phyloP scores from a whole-genome alignment of 1,140 invertebrate genomes.

The Drosophila dunni region DNA sequence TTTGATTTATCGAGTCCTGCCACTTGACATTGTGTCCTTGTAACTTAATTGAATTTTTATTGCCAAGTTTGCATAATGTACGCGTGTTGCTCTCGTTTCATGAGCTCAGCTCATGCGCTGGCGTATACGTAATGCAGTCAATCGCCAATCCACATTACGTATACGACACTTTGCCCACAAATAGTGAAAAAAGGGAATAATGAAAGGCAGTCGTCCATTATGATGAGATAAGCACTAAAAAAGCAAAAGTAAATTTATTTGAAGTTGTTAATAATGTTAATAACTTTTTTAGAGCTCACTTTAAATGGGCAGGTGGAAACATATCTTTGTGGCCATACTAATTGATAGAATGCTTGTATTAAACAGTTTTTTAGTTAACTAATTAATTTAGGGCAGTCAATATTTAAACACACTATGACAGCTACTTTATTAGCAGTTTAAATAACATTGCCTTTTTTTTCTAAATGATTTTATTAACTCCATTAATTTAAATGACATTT shows the following conservation, averaged over 20 bases:
- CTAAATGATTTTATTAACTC: too few relatives aligned
- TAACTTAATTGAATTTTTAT: constrained; percentile 82
- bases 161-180: constrained; percentile 53
- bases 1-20: constrained; percentile 49
- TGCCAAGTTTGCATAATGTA: constrained; percentile 80
- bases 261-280: not conserved
- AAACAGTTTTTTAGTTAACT: too few relatives aligned
- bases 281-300: not conserved
- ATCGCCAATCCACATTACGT: constrained; percentile 47
- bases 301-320: too few relatives aligned
- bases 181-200: constrained; percentile 8
- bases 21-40: constrained; percentile 76
- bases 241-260: not conserved
- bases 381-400: too few relatives aligned
- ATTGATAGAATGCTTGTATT: too few relatives aligned
- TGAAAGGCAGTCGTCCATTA: constrained; percentile 61
- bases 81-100: constrained; percentile 15
- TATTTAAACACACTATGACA: too few relatives aligned
- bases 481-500: not conserved
- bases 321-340: too few relatives aligned
- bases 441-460: too few relatives aligned
- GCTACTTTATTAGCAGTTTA: too few relatives aligned
- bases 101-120: constrained; percentile 22
- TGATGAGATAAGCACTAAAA: constrained; percentile 47
- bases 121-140: constrained; percentile 65